Percentiles rank a stretch among this genome's conserved stretches.
Evolutionary conservation across 2,888 invertebrate genomes (phyloP).

Genomic region (Drosophila robusta): DNA sequence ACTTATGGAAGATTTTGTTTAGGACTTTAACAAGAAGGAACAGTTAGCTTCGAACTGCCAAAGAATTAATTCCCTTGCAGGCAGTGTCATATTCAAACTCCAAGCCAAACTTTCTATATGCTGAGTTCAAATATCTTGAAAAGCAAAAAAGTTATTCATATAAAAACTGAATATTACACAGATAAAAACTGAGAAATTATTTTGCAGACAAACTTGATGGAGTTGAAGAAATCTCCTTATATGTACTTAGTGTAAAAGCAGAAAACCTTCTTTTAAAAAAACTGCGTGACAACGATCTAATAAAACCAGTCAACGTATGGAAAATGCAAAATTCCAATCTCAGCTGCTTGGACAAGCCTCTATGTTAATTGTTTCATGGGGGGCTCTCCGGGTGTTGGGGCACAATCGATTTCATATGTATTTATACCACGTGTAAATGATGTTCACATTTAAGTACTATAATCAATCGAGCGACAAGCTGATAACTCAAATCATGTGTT

Average conservation of each 20-base stretch:
- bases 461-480: constrained; percentile 47
- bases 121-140: background rate
- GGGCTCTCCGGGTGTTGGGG: background rate
- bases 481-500: constrained; percentile 63
- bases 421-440: constrained; percentile 38
- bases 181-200: too few relatives aligned
- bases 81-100: too few relatives aligned
- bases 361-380: background rate
- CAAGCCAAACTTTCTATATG: too few relatives aligned
- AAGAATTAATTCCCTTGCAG: too few relatives aligned
- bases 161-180: background rate
- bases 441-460: constrained; percentile 38
- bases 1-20: too few relatives aligned
- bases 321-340: constrained; percentile 8
- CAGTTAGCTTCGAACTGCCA: too few relatives aligned
- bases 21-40: background rate
- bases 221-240: too few relatives aligned
- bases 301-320: background rate
- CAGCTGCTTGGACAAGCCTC: background rate
- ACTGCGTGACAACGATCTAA: background rate
- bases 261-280: background rate
- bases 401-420: constrained; percentile 28
- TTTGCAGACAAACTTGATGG: too few relatives aligned
- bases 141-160: background rate
- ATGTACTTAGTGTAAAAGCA: too few relatives aligned